phyloP scores from a whole-genome alignment of 2,113 vertebrate genomes.

The Rhadina sibilatrix region DNA sequence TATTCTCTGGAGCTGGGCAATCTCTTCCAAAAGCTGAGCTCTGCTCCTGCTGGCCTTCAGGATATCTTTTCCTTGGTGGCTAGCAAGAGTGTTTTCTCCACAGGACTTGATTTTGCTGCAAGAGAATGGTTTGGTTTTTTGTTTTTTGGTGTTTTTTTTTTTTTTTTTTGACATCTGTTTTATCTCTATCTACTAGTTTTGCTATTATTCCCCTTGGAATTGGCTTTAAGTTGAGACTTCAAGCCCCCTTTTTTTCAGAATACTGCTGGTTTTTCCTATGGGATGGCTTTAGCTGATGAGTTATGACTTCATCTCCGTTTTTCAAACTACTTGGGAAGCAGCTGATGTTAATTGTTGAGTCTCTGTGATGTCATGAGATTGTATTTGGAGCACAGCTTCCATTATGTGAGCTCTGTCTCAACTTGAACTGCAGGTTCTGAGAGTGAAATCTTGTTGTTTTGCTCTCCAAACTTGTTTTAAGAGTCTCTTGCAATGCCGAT shows the following conservation, averaged over 20 bases:
- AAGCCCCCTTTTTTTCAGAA: not conserved
- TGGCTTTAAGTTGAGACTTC: not conserved
- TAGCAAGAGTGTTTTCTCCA: not conserved
- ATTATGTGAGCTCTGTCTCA: slow-evolving; percentile 41
- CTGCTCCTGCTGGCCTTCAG: not conserved
- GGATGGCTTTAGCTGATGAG: not conserved
- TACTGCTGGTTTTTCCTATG: not conserved
- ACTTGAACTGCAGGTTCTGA: not conserved
- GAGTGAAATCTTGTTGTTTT: not conserved
- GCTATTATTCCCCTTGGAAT: not conserved
- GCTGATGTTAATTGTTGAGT: slow-evolving; percentile 49
- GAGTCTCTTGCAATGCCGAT: not conserved
- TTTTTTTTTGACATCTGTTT: not conserved
- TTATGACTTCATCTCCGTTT: not conserved
- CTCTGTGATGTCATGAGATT: slow-evolving; percentile 45
- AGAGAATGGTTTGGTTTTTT: not conserved
- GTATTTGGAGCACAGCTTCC: slow-evolving; percentile 28
- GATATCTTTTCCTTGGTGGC: not conserved
- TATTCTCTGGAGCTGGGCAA: not conserved
- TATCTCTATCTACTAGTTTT: not conserved
- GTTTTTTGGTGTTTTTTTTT: not conserved
- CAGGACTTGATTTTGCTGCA: not conserved
- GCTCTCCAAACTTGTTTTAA: slow-evolving; percentile 12
- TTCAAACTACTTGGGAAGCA: slow-evolving; percentile 36
- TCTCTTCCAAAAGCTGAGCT: not conserved